Percentiles rank a stretch among this genome's conserved stretches.
These are phyloP conservation scores for Eurytoma californica DNA, from an alignment of 2,888 invertebrate species.

Conservation along the genomic window DNA sequence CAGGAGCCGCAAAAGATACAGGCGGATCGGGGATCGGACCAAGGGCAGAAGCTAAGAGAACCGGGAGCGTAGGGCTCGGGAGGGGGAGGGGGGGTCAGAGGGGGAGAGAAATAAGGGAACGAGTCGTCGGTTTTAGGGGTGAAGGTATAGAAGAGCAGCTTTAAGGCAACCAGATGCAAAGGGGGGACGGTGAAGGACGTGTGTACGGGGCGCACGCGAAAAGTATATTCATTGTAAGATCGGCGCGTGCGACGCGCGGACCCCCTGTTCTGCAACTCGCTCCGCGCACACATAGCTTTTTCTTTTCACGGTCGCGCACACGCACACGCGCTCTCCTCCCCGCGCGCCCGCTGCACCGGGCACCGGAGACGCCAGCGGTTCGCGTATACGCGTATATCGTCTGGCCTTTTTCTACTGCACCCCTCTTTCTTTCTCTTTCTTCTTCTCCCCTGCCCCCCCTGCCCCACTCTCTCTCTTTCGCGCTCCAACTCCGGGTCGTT, in stretches of 20 bases:
- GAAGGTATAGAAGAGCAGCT: conserved; percentile 58
- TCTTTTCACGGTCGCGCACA: conserved; percentile 53
- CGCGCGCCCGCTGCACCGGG: conserved; percentile 54
- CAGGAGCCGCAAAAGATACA: conserved; percentile 30
- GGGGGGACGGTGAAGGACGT: conserved; percentile 59
- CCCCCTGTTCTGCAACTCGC: conserved; percentile 64
- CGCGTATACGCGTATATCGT: conserved; percentile 13
- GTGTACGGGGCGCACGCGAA: conserved; percentile 66
- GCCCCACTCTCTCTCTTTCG: conserved; percentile 60
- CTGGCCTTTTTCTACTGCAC: conserved; percentile 49
- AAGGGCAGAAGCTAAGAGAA: conserved; percentile 56
- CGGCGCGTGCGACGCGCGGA: conserved; percentile 74
- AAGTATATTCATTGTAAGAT: conserved; percentile 73
- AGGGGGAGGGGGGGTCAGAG: conserved; percentile 39
- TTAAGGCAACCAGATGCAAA: conserved; percentile 71
- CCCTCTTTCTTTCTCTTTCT: conserved; percentile 63
- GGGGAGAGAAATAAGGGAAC: conserved; percentile 50
- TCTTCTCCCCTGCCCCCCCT: conserved; percentile 63
- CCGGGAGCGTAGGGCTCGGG: conserved; percentile 20
- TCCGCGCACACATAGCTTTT: conserved; percentile 45
- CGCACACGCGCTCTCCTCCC: conserved; percentile 53
- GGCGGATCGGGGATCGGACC: conserved; percentile 42
- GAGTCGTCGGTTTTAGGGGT: conserved; percentile 50
- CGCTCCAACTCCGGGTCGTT: conserved; percentile 1
- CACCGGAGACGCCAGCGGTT: conserved; percentile 8